Percentiles rank a stretch among this genome's conserved stretches.
phyloP scores from a whole-genome alignment of 2,797 vertebrate species.

The Urocyon cinereoargenteus region DNA sequence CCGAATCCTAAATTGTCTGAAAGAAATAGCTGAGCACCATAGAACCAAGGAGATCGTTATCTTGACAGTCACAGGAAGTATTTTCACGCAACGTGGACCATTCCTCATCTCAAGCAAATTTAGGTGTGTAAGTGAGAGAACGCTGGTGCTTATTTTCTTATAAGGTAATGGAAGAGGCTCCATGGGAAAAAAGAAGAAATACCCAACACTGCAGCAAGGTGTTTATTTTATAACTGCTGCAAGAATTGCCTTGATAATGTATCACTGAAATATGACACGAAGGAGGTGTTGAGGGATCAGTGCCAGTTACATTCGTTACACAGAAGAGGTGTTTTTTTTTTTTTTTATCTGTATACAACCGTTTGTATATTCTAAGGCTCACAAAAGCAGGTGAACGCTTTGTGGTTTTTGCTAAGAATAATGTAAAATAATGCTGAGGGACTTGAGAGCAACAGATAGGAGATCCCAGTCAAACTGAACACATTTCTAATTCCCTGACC shows the following conservation, averaged over 20 bases:
- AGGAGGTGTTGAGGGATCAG: neutral
- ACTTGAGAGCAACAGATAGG: neutral
- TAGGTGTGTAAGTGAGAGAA: neutral
- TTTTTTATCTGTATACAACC: neutral
- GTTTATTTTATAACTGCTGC: neutral
- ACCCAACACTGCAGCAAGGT: neutral
- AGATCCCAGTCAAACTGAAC: neutral
- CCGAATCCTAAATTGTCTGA: neutral
- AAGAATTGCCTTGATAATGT: neutral
- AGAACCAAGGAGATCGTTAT: neutral
- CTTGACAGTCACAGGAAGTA: neutral
- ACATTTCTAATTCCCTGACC: neutral
- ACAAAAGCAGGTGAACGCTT: neutral
- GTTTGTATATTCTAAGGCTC: neutral
- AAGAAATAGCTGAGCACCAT: neutral
- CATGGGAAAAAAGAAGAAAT: neutral
- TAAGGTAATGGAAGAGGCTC: neutral
- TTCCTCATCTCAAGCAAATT: neutral
- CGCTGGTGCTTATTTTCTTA: neutral
- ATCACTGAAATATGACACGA: neutral
- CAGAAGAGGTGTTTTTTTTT: neutral
- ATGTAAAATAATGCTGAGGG: neutral
- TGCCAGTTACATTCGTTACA: neutral
- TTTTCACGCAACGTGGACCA: neutral
- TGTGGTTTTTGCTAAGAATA: neutral